phyloP scores from a whole-genome alignment of 2,113 vertebrate species.

The Entomyzon cyanotis region DNA sequence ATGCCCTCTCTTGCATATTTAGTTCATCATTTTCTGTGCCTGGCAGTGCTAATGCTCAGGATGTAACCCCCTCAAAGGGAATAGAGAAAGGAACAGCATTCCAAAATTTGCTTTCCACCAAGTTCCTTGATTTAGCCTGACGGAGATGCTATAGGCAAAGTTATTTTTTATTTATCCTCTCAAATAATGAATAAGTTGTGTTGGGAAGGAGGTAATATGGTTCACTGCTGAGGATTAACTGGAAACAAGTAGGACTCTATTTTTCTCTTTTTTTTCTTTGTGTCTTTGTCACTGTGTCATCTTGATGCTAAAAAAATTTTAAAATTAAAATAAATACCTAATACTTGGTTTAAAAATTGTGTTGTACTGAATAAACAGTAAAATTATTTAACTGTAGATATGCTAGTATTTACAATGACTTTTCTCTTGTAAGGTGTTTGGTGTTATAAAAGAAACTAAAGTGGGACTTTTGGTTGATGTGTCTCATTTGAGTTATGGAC shows the following conservation, averaged over 20 bases:
- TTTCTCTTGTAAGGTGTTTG: conserved; percentile 75
- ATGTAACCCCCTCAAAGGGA: neutral
- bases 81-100: neutral
- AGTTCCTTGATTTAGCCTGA: neutral
- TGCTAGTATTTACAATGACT: neutral
- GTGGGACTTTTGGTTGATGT: conserved; percentile 76
- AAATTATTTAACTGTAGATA: neutral
- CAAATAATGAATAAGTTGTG: neutral
- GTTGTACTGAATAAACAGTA: neutral
- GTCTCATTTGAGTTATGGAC: conserved; percentile 48
- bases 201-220: neutral
- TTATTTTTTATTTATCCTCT: neutral
- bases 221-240: neutral
- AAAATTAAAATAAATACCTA: neutral
- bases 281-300: neutral
- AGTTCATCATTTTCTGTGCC: neutral
- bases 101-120: neutral
- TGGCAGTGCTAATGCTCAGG: neutral
- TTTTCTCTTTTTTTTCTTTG: neutral
- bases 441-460: conserved; percentile 74
- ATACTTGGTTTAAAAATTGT: neutral
- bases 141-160: neutral
- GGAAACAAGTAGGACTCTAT: neutral
- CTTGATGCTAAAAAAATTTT: neutral
- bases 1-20: neutral